Percentiles rank a stretch among this genome's conserved stretches.
phyloP scores from a whole-genome alignment of 2,113 vertebrate species.

The Gila orcuttii region DNA sequence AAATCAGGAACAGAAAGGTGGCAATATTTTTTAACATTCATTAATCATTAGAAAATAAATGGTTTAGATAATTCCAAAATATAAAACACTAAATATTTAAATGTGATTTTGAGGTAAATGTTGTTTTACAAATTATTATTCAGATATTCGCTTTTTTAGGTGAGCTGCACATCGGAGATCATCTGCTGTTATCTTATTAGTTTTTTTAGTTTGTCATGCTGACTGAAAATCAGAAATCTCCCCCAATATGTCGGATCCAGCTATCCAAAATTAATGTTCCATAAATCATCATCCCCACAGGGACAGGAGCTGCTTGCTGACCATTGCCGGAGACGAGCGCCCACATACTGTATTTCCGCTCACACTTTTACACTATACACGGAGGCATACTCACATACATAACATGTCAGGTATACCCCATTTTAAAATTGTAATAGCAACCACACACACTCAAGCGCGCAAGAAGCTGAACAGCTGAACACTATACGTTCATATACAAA shows the following conservation, averaged over 20 bases:
- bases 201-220: slow-evolving; percentile 27
- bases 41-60: too few relatives aligned
- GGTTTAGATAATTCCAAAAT: too few relatives aligned
- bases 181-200: neutral
- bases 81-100: too few relatives aligned
- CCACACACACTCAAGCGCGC: neutral
- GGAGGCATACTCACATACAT: neutral
- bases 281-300: slow-evolving; percentile 46
- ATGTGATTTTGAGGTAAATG: neutral
- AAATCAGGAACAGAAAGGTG: neutral
- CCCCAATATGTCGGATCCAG: slow-evolving; percentile 41
- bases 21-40: slow-evolving; percentile 13
- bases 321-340: slow-evolving; percentile 4
- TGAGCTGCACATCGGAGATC: neutral
- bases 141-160: neutral
- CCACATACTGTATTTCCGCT: neutral
- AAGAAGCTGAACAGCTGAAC: slow-evolving; percentile 5
- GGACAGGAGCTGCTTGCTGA: slow-evolving; percentile 11
- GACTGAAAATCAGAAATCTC: slow-evolving; percentile 45
- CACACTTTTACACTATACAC: neutral
- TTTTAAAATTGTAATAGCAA: neutral
- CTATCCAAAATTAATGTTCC: slow-evolving; percentile 52
- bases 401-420: neutral
- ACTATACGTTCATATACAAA: slow-evolving; percentile 21
- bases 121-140: neutral